Base-by-base conservation (phyloP, 2,113 vertebrate genomes). In the Alligator sinensis region DNA sequence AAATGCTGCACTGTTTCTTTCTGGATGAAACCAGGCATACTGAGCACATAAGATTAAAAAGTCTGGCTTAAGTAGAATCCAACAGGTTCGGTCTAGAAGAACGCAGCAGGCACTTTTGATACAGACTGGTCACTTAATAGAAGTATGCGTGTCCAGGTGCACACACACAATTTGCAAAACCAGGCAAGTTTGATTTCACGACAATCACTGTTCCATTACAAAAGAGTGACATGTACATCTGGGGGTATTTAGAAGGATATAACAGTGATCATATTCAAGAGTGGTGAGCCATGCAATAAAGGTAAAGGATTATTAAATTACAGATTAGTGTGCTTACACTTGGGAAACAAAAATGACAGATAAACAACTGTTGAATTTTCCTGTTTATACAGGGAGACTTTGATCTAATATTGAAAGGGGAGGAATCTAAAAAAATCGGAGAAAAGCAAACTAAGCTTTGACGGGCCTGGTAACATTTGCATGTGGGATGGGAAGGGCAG, bases 21-120 rank as follows among this genome's bases (percentile, higher is more conserved):
- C 84, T 86, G 87, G 92, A 93, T 92, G 66, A 95, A 77, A 75
- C 81, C 75, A 86, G 92, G 90, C 72, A 93, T 95, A 94, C 80
- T 76, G 91, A 82, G 90, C 82, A 96, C 95, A 95, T 87, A 83
- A 96, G 95, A 94, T 95, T 86, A 81, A 66, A 27, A 89, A 89
- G 61, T 87, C 94, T 97, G 93, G 72, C 95, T 95, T 96, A 86
- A 95, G 94, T 95, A 96, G 78, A 96, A 84, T 94, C 96, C 95
- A 96, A 93, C 95, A 95, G 96, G 84, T 96, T 90, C 77, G 85
- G 89, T 92, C 95, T 96, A 96, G 93, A 93, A 92, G 96, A 95
- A 93, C 95, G 96, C 86, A 94, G 96, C 95, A 94, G 95, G 86
- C 82, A 85, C 85, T 89, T 47, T 96, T 95, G 89, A 95, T 80